Evolutionary conservation across 2,888 invertebrate genomes (phyloP).

Genomic region (Pheosia gnoma): DNA sequence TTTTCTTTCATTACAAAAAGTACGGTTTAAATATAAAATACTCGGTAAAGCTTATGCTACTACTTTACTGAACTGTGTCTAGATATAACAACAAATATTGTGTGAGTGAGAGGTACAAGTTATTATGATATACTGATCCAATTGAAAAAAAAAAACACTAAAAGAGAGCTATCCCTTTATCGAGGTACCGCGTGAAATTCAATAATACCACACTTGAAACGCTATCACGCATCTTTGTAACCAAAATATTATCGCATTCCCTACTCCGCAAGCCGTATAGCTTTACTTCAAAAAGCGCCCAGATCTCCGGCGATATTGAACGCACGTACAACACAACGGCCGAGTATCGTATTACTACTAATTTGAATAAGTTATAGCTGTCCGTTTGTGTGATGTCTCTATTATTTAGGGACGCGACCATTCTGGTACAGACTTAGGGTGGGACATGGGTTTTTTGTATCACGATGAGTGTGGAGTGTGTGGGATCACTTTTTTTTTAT

Average conservation of each 20-base stretch:
- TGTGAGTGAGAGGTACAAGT: too few relatives aligned
- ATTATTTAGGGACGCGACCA: slow-evolving; percentile 58
- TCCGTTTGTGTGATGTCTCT: slow-evolving; percentile 68
- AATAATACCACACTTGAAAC: too few relatives aligned
- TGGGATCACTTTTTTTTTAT: background rate
- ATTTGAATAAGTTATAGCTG: slow-evolving; percentile 75
- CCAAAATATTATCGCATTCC: background rate
- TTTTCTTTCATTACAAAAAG: too few relatives aligned
- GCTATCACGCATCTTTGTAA: too few relatives aligned
- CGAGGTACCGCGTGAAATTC: too few relatives aligned
- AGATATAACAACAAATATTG: too few relatives aligned
- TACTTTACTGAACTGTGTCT: too few relatives aligned
- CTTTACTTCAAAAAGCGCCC: slow-evolving; percentile 27
- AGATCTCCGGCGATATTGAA: slow-evolving; percentile 38
- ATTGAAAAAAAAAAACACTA: too few relatives aligned
- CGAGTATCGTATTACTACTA: slow-evolving; percentile 69
- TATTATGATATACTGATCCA: too few relatives aligned
- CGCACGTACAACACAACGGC: slow-evolving; percentile 61
- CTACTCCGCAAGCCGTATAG: background rate
- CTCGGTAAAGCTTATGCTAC: too few relatives aligned
- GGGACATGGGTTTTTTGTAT: slow-evolving; percentile 11
- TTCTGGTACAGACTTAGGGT: slow-evolving; percentile 27
- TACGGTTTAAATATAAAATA: too few relatives aligned
- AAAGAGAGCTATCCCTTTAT: too few relatives aligned
- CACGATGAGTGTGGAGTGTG: slow-evolving; percentile 1